These are phyloP conservation scores for Macropus fuliginosus DNA, from an alignment of 2,797 vertebrate species.

Conservation along the genomic window DNA sequence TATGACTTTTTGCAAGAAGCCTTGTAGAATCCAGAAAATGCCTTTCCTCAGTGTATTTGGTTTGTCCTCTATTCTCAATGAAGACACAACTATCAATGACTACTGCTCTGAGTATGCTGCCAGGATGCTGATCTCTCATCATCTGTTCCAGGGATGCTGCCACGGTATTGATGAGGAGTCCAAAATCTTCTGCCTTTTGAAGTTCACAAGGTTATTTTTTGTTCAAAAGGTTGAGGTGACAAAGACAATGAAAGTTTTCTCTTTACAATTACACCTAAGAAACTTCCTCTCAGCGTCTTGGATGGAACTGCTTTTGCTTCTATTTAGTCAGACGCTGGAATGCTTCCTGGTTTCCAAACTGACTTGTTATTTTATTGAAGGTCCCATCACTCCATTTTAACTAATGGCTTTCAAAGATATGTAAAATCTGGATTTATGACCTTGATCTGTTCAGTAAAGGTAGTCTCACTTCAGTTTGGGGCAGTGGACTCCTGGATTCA, in stretches of 20 bases:
- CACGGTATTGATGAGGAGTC: background rate
- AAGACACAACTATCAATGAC: background rate
- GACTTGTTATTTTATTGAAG: too few species aligned
- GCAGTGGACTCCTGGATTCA: background rate
- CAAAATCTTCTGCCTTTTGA: background rate
- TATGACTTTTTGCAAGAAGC: background rate
- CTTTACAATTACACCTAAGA: too few species aligned
- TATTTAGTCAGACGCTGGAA: too few species aligned
- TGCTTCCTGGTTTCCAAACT: too few species aligned
- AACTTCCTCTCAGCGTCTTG: too few species aligned
- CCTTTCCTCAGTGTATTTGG: background rate
- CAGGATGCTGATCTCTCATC: background rate
- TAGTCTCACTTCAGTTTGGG: background rate
- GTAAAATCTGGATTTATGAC: background rate
- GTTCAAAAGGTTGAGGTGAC: rapidly evolving
- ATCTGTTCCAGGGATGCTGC: background rate
- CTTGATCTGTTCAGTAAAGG: background rate
- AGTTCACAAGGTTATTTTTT: background rate
- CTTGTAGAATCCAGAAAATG: background rate
- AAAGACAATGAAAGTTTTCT: background rate
- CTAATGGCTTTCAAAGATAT: too few species aligned
- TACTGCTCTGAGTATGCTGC: background rate
- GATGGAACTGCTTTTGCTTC: too few species aligned
- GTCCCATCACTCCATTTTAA: too few species aligned
- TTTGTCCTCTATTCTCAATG: background rate